Conservation (phyloP, 1,140 invertebrate species). For the Penaeus japonicus region DNA sequence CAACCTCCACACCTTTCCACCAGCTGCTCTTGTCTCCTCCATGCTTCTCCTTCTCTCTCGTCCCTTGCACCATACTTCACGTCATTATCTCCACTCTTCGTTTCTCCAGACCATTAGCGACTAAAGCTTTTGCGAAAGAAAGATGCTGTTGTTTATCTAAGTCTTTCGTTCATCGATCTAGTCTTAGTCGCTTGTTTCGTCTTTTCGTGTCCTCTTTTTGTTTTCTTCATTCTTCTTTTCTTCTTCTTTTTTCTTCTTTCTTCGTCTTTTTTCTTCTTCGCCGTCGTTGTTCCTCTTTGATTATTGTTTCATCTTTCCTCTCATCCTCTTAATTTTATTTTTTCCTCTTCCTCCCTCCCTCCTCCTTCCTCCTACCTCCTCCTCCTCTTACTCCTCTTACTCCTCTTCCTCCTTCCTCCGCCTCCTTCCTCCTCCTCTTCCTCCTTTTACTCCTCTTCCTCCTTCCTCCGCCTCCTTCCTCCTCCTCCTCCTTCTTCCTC, state of each 20-base stretch:
- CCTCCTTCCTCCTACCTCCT: background rate
- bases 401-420: background rate
- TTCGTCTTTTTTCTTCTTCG: background rate
- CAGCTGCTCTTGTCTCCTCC: background rate
- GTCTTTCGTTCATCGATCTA: no score
- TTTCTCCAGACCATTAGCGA: background rate
- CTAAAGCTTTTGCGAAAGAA: no score
- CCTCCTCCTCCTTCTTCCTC: background rate
- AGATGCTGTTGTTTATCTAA: no score
- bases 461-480: background rate
- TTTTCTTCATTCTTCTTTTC: background rate
- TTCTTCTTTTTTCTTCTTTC: background rate
- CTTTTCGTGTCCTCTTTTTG: background rate
- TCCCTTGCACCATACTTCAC: background rate
- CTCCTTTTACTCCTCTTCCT: no score
- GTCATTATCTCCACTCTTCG: background rate
- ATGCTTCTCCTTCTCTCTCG: background rate
- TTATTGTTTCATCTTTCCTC: background rate
- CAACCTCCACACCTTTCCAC: background rate
- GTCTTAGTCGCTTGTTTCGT: background rate
- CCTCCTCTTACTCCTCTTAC: background rate
- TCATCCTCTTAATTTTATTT: background rate
- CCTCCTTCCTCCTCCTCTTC: background rate
- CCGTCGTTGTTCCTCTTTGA: background rate
- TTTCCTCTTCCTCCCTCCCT: background rate